These are phyloP conservation scores for Xiphophorus maculatus DNA, from an alignment of 2,113 vertebrate species.

Conservation along the genomic window DNA sequence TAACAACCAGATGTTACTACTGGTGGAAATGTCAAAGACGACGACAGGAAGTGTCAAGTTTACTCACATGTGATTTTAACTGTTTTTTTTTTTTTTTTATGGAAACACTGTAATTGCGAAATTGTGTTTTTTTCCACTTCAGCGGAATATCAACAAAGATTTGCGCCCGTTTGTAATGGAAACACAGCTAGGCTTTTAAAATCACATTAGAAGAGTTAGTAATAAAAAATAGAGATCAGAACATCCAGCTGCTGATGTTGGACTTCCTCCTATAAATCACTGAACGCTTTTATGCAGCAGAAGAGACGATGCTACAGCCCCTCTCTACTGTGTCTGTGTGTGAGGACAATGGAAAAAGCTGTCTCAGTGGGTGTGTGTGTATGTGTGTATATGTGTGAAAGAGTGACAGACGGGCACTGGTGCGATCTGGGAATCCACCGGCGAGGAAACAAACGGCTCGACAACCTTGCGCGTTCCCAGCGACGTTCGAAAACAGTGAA, in stretches of 20 bases:
- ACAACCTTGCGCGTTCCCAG: constrained; percentile 46
- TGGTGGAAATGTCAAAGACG: no score
- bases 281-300: constrained; percentile 4
- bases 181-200: not conserved
- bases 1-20: no score
- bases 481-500: constrained; percentile 30
- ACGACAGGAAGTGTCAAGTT: no score
- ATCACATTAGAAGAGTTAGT: constrained; percentile 3
- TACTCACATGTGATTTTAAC: no score
- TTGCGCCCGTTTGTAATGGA: no score
- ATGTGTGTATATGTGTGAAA: constrained; percentile 11
- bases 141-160: no score
- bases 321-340: constrained; percentile 27
- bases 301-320: constrained; percentile 25
- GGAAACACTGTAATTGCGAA: no score
- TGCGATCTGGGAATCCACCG: constrained; percentile 20
- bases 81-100: no score
- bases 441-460: constrained; percentile 44
- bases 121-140: no score
- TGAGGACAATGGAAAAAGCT: constrained; percentile 32
- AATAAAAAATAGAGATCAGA: not conserved
- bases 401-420: constrained; percentile 1
- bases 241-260: constrained; percentile 20
- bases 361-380: not conserved
- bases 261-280: constrained; percentile 26